Percentiles rank a stretch among this genome's conserved stretches.
These are phyloP conservation scores for Hymenopus coronatus DNA, from an alignment of 2,888 invertebrate genomes.

Conservation along the genomic window DNA sequence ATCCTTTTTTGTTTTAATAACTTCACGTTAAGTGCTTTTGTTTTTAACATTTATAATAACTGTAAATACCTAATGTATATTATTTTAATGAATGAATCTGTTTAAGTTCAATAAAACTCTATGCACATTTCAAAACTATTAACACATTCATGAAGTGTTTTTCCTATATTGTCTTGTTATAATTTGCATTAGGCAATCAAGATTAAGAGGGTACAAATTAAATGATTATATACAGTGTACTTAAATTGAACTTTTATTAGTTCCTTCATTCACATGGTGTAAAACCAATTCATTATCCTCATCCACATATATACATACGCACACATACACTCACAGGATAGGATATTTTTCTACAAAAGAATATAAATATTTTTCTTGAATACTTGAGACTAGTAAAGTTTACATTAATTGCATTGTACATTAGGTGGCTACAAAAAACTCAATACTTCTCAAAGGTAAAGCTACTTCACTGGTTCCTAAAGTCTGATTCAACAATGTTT, in stretches of 20 bases:
- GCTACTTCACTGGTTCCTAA: not conserved
- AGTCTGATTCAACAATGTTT: not conserved
- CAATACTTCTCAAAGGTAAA: not conserved
- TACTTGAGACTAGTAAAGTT: not conserved
- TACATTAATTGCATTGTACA: not conserved
- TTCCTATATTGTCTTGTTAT: no score
- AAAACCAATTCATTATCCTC: not conserved
- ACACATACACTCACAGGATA: not conserved
- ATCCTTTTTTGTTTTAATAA: no score
- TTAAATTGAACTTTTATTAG: not conserved
- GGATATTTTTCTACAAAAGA: not conserved
- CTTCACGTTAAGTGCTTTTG: no score
- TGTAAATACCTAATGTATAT: no score
- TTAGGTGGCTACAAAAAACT: not conserved
- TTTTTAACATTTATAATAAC: no score
- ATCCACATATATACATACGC: not conserved
- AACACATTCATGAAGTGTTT: no score
- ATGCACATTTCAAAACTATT: no score
- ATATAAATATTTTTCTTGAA: not conserved
- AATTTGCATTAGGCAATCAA: no score
- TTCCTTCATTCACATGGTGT: not conserved
- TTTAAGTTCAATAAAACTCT: no score
- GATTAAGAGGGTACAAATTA: no score
- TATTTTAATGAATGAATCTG: no score
- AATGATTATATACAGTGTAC: no score